These are phyloP conservation scores for Phortica magna DNA, from an alignment of 2,888 invertebrate genomes.

Conservation along the genomic window DNA sequence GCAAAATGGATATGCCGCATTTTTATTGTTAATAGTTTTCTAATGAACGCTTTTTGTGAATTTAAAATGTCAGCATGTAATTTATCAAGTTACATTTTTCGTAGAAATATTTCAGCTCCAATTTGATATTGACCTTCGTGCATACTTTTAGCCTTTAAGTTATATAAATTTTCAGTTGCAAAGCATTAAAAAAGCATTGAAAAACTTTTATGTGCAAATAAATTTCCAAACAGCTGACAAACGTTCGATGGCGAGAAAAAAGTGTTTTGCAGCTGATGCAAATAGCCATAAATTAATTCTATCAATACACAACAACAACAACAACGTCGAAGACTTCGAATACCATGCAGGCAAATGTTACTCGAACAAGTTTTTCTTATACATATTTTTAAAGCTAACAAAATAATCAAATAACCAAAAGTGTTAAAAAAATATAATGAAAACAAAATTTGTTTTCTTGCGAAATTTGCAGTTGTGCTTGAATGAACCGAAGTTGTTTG, in stretches of 20 bases:
- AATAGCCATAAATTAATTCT: neutral
- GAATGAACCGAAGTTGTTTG: too few species aligned
- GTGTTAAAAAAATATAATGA: too few species aligned
- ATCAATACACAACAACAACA: slow-evolving; percentile 4
- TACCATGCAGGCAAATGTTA: neutral
- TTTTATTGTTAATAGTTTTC: neutral
- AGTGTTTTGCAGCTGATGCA: slow-evolving; percentile 12
- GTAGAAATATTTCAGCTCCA: neutral
- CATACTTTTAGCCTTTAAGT: neutral
- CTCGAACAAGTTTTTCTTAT: too few species aligned
- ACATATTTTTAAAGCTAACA: too few species aligned
- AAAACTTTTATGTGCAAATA: slow-evolving; percentile 11
- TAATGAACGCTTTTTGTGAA: neutral
- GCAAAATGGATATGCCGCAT: neutral
- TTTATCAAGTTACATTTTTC: neutral
- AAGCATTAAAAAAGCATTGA: neutral
- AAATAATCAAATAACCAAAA: too few species aligned
- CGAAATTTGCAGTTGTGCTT: too few species aligned
- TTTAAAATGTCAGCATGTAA: neutral
- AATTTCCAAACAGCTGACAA: slow-evolving; percentile 9
- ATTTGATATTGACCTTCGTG: slow-evolving; percentile 9
- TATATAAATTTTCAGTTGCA: neutral
- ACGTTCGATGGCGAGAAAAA: neutral
- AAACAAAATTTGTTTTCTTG: too few species aligned
- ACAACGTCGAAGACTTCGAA: too few species aligned